Evolutionary conservation across 2,888 invertebrate genomes (phyloP), one percentile per base, ranked within the genome.

Genomic region (Heliothis peltigera): DNA sequence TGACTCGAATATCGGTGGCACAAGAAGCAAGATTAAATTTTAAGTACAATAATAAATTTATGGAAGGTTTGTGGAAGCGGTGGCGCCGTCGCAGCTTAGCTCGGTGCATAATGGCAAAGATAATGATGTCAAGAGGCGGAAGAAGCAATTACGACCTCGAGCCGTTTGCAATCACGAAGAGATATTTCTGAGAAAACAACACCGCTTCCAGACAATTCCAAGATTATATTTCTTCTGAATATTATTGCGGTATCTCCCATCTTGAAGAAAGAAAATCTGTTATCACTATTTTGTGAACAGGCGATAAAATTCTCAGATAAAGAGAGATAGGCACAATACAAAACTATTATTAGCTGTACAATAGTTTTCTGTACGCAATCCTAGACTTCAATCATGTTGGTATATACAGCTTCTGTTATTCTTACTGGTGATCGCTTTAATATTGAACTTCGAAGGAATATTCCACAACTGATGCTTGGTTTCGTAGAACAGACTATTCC

Each of bases 81-180:
- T 79, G 77, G 69, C 83, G 75, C 70, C 78, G 83, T 76, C 80
- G 79, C 80, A 86, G 86, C 87, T 91, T 87, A 91, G 84, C 85
- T 78, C 78, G 86, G 84, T 90, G 89, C 90, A 91, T 92, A 92
- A 92, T 91, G 84, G 88, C 91, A 89, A 89, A 91, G 90, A 92
- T 92, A 92, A 93, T 92, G 89, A 91, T 88, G 89, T 91, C 91
- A 92, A 88, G 89, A 87, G 86, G 89, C 92, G 92, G 91, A 92
- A 92, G 91, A 92, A 92, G 88, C 92, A 92, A 93, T 93, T 92
- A 92, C 89, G 87, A 81, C 84, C 87, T 85, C 86, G 84, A 86
- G 84, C 80, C 84, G 84, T 86, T 86, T 87, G 89, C 89, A 88
- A 90, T 91, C 89, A 86, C 84, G 87, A 65, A 80, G 84, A 83